Percentiles rank a stretch among this genome's conserved stretches.
Evolutionary conservation across 2,888 invertebrate species (phyloP).

Genomic region (Hymenopus coronatus): DNA sequence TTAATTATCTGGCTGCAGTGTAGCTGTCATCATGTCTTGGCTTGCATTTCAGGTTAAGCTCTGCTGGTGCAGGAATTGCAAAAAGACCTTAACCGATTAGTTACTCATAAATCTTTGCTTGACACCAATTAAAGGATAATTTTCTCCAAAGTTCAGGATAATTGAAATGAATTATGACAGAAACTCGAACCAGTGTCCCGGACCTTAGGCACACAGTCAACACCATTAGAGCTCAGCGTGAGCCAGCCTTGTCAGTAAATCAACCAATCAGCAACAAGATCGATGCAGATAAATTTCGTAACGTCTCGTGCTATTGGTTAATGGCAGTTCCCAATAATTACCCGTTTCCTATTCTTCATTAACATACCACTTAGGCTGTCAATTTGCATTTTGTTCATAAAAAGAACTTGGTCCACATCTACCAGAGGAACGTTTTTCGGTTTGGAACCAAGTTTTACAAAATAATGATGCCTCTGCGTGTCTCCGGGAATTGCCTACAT

Average conservation of each 20-base stretch:
- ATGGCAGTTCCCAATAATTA: not conserved
- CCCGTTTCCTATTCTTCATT: not conserved
- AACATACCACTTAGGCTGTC: not conserved
- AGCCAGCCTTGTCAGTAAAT: not conserved
- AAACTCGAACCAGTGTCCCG: not conserved
- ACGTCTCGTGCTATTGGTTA: not conserved
- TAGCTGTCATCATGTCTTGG: too few relatives aligned
- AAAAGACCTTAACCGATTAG: not conserved
- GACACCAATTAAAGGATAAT: not conserved
- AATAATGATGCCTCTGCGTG: too few relatives aligned
- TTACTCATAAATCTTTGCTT: not conserved
- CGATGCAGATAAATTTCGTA: not conserved
- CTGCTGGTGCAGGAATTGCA: not conserved
- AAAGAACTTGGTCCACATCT: not conserved
- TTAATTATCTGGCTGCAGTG: too few relatives aligned
- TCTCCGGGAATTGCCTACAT: too few relatives aligned
- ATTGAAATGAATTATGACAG: not conserved
- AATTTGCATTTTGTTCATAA: not conserved
- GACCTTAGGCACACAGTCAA: not conserved
- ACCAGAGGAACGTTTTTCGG: too few relatives aligned
- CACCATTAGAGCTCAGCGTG: not conserved
- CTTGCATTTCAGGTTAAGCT: too few relatives aligned
- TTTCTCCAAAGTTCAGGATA: not conserved
- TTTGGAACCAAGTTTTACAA: too few relatives aligned
- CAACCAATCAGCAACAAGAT: not conserved